Conservation (phyloP, 2,113 vertebrate genomes). For the Sinocyclocheilus anophthalmus region DNA sequence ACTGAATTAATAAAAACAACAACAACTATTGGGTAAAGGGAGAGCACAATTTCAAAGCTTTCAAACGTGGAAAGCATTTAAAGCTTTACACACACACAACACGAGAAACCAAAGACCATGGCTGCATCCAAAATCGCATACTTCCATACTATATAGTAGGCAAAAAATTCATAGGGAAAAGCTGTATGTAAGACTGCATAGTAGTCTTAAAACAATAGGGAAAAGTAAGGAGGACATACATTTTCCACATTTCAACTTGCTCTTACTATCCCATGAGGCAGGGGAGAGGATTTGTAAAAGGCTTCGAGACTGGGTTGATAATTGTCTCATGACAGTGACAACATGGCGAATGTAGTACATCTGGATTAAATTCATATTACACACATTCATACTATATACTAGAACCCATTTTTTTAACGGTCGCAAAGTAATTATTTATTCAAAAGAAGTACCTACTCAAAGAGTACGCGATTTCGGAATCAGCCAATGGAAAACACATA, state of each 20-base stretch:
- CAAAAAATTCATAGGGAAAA: background rate
- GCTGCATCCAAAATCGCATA: background rate
- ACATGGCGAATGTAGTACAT: background rate
- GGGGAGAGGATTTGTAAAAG: too few species aligned
- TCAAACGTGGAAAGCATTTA: slow-evolving; percentile 17
- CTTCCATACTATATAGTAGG: background rate
- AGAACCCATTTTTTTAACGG: too few species aligned
- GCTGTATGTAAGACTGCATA: background rate
- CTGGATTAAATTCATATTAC: too few species aligned
- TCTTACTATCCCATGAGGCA: background rate
- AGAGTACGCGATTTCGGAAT: background rate
- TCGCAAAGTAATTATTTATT: too few species aligned
- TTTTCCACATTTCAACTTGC: background rate
- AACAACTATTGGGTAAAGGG: slow-evolving; percentile 2
- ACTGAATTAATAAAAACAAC: slow-evolving; percentile 7
- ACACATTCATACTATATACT: too few species aligned
- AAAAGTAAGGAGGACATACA: background rate
- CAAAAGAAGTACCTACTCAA: too few species aligned
- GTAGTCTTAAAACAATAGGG: background rate
- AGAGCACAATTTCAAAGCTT: slow-evolving; percentile 25
- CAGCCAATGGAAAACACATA: background rate
- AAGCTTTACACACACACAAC: slow-evolving; percentile 32
- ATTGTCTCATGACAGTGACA: too few species aligned
- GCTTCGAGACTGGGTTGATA: too few species aligned
- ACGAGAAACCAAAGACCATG: background rate